A percentile compares a stretch with the other conserved stretches of the same genome.
These are phyloP conservation scores for Hypsopygia costalis DNA, from an alignment of 2,888 invertebrate species.

Conservation along the genomic window DNA sequence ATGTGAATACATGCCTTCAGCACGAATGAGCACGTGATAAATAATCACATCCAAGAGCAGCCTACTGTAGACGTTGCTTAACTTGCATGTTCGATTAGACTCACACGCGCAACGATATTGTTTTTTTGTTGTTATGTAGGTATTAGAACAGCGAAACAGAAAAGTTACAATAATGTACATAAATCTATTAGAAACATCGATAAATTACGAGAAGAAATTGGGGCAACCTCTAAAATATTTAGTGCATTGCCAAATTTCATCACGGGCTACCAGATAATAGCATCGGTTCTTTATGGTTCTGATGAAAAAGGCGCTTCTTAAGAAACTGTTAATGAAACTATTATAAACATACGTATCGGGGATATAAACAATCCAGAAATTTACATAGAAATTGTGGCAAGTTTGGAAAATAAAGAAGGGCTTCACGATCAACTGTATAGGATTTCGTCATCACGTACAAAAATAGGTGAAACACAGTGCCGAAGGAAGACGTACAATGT, in stretches of 20 bases:
- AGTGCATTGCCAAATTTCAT: conserved; percentile 11
- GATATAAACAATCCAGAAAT: background rate
- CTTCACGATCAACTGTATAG: background rate
- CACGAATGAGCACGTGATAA: too few relatives aligned
- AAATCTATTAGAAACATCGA: background rate
- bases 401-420: conserved; percentile 10
- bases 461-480: conserved; percentile 7
- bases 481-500: conserved; percentile 14
- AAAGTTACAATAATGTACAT: too few relatives aligned
- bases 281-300: background rate
- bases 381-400: conserved; percentile 3
- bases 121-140: too few relatives aligned
- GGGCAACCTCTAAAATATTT: conserved; percentile 10
- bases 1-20: too few relatives aligned
- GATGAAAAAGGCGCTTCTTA: background rate
- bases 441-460: conserved; percentile 22
- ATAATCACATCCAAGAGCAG: too few relatives aligned
- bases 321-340: background rate
- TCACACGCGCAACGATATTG: too few relatives aligned
- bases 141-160: too few relatives aligned
- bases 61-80: too few relatives aligned
- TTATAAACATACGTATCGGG: background rate
- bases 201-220: background rate
- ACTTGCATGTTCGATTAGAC: too few relatives aligned
- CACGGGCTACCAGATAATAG: background rate